These are phyloP conservation scores for Pluvialis apricaria DNA, from an alignment of 2,113 vertebrate genomes.

Conservation along the genomic window DNA sequence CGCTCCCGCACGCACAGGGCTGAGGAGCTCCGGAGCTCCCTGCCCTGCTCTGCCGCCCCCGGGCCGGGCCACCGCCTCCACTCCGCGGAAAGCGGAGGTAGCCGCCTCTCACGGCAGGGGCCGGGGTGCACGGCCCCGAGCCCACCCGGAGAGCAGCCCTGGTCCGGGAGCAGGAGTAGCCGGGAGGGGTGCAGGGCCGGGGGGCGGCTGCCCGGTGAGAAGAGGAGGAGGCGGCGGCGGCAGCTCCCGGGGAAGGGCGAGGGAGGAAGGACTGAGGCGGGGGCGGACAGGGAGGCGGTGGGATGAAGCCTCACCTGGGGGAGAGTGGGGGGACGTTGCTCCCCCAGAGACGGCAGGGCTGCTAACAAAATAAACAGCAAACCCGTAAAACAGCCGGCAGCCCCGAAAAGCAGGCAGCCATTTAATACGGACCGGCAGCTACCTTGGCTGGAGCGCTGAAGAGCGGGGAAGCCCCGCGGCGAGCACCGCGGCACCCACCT, in stretches of 20 bases:
- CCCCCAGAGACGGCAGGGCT: background rate
- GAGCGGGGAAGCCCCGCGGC: background rate
- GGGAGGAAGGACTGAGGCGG: background rate
- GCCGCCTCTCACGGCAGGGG: background rate
- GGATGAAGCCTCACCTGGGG: background rate
- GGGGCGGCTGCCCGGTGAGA: background rate
- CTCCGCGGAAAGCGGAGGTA: background rate
- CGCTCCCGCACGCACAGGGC: background rate
- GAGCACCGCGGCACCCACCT: background rate
- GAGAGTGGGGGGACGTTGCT: background rate
- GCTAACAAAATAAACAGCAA: background rate
- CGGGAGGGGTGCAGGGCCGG: background rate
- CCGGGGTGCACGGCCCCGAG: background rate
- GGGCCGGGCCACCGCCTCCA: background rate
- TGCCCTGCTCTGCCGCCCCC: background rate
- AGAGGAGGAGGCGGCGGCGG: background rate
- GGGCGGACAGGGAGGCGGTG: background rate
- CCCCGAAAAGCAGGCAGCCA: constrained; percentile 31
- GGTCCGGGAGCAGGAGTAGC: background rate
- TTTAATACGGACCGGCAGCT: background rate
- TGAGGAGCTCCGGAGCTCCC: background rate
- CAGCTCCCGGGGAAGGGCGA: background rate
- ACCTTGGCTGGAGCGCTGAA: background rate
- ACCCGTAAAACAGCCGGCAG: background rate
- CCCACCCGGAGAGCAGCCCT: background rate